Evolutionary conservation across 2,888 invertebrate genomes (phyloP).

Genomic region (Synanthedon tipuliformis): DNA sequence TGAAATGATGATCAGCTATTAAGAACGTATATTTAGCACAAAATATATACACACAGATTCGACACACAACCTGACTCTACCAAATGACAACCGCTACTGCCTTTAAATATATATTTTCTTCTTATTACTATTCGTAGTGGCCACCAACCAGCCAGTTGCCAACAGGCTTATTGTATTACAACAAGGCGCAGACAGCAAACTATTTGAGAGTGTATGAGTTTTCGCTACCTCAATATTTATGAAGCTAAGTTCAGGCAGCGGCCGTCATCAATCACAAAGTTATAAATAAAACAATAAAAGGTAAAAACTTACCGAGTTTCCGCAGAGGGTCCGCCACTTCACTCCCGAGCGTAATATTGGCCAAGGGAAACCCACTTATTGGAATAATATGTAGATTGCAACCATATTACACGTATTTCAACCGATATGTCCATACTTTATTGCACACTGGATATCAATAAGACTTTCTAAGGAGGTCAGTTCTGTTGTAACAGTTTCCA

Average conservation of each 20-base stretch:
- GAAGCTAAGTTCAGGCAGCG: constrained; percentile 49
- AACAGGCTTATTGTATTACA: too few species aligned
- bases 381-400: constrained; percentile 69
- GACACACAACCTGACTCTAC: too few species aligned
- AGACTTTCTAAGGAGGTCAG: constrained; percentile 24
- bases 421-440: constrained; percentile 48
- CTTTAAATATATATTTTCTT: too few species aligned
- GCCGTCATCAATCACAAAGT: constrained; percentile 70
- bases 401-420: constrained; percentile 54
- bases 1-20: too few species aligned
- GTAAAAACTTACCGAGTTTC: constrained; percentile 51
- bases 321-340: constrained; percentile 48
- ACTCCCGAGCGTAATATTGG: constrained; percentile 54
- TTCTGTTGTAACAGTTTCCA: neutral
- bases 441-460: constrained; percentile 27
- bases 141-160: too few species aligned
- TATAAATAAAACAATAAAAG: constrained; percentile 72
- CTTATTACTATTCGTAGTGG: too few species aligned
- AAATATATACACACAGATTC: too few species aligned
- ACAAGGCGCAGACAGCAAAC: neutral
- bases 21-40: too few species aligned
- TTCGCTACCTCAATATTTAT: constrained; percentile 60
- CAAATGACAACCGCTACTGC: too few species aligned
- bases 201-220: constrained; percentile 36
- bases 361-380: constrained; percentile 60